These are phyloP conservation scores for Lota lota DNA, from an alignment of 2,113 vertebrate genomes.

Conservation along the genomic window DNA sequence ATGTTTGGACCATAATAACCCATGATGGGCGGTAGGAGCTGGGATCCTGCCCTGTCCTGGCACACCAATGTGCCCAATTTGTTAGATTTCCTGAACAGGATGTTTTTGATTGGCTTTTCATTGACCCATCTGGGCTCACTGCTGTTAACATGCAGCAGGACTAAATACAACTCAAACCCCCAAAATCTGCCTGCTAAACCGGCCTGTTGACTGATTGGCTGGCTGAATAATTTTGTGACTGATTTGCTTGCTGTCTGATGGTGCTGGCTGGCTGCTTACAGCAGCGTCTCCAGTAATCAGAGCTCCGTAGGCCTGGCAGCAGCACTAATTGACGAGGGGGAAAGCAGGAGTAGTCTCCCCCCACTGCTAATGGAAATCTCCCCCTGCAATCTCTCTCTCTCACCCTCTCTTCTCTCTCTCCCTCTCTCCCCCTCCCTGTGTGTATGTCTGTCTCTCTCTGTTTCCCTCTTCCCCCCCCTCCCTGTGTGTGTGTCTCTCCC, in stretches of 20 bases:
- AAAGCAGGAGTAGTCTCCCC: constrained; percentile 58
- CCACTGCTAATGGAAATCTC: constrained; percentile 71
- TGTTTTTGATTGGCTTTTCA: constrained; percentile 2
- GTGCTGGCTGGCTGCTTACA: constrained; percentile 19
- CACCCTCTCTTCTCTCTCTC: too few relatives aligned
- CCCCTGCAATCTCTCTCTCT: constrained; percentile 48
- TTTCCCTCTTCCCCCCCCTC: constrained; percentile 34
- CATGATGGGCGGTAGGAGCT: background rate
- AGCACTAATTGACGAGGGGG: constrained; percentile 80
- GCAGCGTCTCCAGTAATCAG: constrained; percentile 76
- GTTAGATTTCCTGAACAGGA: constrained; percentile 12
- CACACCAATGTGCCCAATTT: background rate
- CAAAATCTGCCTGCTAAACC: background rate
- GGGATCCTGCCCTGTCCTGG: background rate
- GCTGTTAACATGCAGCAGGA: background rate
- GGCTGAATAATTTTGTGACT: constrained; percentile 5
- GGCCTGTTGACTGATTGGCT: background rate
- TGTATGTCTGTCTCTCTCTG: constrained; percentile 26
- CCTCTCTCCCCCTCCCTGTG: too few relatives aligned
- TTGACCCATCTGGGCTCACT: constrained; percentile 10
- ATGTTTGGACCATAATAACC: too few relatives aligned
- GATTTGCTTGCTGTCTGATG: constrained; percentile 6
- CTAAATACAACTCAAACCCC: constrained; percentile 16
- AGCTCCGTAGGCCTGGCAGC: constrained; percentile 68
- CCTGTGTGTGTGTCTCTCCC: too few relatives aligned